Evolutionary conservation across 2,888 invertebrate species (phyloP), one percentile per base, ranked within the genome.

Genomic region (Plagiodera versicolora): DNA sequence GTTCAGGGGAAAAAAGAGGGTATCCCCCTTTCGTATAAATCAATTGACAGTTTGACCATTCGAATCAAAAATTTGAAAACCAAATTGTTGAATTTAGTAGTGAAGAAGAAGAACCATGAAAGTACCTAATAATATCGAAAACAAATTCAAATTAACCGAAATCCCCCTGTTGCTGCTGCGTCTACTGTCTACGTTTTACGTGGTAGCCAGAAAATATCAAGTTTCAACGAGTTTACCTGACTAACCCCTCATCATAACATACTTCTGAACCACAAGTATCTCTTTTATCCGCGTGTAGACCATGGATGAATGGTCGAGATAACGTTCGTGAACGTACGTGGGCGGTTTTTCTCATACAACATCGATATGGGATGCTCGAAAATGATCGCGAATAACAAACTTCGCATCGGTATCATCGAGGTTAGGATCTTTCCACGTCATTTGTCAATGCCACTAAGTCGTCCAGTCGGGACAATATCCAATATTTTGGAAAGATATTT

Each of bases 281-380:
- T 24, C 24, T 6, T 24, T 24, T 39, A 39, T 39, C 14, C 39
- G 14, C 11, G 39, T n/a, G n/a, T 39, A 39, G 39, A 14, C 55
- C 20, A 19, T 24, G 46, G 55, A 55, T 55, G 55, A 55, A 55
- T 55, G 55, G 44, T 24, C 4, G 46, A 55, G 55, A 55, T 55
- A 46, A 55, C n/a, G 24, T 46, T 14, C n/a, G 14, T 19, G 55
- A 55, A 45, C 46, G 55, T 18, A 32, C 46, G 55, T 55, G 55
- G 55, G 55, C 10, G 14, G 1, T 11, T n/a, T 18, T 19, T 19
- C 45, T n/a, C 32, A 9, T 46, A 55, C 46, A 55, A 54, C 14
- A 11, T n/a, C 14, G 4, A 2, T 14, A 39, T 32, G 32, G 11
- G 11, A 32, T 10, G 14, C 1, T 39, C 14, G 39, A 8, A 14